phyloP scores from a whole-genome alignment of 2,888 invertebrate species.

The Penaeus monodon region DNA sequence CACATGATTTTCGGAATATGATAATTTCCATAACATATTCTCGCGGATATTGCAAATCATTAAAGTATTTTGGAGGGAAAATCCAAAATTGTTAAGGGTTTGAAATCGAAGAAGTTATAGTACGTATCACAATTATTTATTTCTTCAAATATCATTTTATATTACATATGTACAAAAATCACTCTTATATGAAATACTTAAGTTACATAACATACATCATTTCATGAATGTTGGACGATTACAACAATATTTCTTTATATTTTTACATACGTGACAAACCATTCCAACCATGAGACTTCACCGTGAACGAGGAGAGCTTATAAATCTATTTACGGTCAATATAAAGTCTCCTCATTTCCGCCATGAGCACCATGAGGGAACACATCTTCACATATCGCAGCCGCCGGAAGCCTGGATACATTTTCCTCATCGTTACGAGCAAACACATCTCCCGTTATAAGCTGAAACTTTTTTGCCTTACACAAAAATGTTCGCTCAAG shows the following conservation, averaged over 20 bases:
- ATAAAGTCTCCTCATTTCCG: no score
- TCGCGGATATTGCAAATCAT: no score
- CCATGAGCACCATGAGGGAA: no score
- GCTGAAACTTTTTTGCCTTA: neutral
- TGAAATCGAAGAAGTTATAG: no score
- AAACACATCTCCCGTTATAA: neutral
- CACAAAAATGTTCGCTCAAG: constrained; percentile 6
- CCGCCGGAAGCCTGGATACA: constrained; percentile 12
- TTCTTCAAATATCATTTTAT: constrained; percentile 55
- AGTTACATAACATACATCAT: constrained; percentile 23
- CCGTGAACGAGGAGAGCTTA: no score
- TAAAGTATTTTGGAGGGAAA: no score
- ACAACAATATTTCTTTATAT: neutral
- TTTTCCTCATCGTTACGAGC: neutral
- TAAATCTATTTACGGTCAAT: no score
- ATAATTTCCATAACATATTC: no score
- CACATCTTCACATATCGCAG: neutral
- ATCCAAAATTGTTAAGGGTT: no score
- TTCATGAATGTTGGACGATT: constrained; percentile 10
- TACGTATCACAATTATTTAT: constrained; percentile 56
- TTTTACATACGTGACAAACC: no score
- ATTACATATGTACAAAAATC: constrained; percentile 57
- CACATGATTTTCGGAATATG: no score
- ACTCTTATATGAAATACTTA: constrained; percentile 40
- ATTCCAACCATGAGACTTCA: no score